Base-by-base conservation (phyloP, 2,888 invertebrate genomes). In the Heliconius ethilla region DNA sequence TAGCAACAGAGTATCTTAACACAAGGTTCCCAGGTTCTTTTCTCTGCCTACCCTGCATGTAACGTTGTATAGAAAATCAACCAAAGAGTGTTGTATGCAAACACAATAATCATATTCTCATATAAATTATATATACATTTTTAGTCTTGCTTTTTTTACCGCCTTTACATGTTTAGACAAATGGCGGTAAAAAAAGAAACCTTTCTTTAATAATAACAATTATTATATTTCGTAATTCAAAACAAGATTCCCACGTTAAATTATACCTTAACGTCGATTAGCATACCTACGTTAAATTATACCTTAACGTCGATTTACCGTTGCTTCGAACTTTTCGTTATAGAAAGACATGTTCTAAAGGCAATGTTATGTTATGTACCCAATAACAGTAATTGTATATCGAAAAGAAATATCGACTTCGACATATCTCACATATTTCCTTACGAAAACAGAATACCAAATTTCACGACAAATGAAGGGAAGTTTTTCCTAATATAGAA, bases 351-450 rank as follows among this genome's bases (percentile, higher is more conserved):
- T 25, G 27, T 63, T 25, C 40, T 5, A 74, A 74, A 63, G 74
- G 45, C 37, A 29, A 45, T 74, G 45, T 45, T 45, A 45, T 74
- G 45, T 45, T 45, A 27, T 65, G 74, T 63, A 67, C 63, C 73
- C 75, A 76, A 79, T 77, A 80, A 78, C 75, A 69, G 77, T 79
- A 81, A 82, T 80, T 81, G 77, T 78, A 78, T 81, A 79, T 77
- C 78, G 78, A 79, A 80, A 62, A 79, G 70, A 70, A 80, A 81
- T 76, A 77, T 77, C 70, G 80, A 81, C 77, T 82, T 76, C 77
- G 78, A 77, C 78, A 80, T 79, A 80, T 77, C 75, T 74, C 78
- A 81, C 78, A 80, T 80, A 80, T 78, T 80, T 79, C 66, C 70
- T 75, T 78, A 79, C 81, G 78, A 62, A 67, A 74, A 77, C 78